Evolutionary conservation across 2,888 invertebrate species (phyloP).

Genomic region (Agrochola lota): DNA sequence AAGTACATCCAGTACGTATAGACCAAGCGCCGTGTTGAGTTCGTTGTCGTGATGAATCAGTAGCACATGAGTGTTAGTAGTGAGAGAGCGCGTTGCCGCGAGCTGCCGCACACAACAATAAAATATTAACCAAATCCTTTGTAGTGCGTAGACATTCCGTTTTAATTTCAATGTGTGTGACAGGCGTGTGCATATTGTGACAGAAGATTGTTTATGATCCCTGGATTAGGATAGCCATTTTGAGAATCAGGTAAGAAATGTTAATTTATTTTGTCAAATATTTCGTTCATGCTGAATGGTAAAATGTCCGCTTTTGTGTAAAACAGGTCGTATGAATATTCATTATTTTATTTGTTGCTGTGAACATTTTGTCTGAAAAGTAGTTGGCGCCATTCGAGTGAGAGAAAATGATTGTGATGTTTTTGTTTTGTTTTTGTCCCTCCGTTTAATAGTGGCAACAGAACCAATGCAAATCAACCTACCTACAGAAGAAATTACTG

Average conservation of each 20-base stretch:
- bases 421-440: conserved; percentile 37
- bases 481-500: not conserved
- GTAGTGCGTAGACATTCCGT: conserved; percentile 70
- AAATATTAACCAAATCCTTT: conserved; percentile 72
- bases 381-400: conserved; percentile 19
- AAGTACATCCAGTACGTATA: conserved; percentile 70
- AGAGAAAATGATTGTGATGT: conserved; percentile 8
- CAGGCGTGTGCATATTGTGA: conserved; percentile 71
- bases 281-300: conserved; percentile 41
- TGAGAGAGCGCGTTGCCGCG: conserved; percentile 61
- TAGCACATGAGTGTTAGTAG: conserved; percentile 70
- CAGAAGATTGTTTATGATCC: conserved; percentile 65
- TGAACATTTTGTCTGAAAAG: conserved; percentile 33
- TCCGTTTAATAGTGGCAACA: conserved; percentile 12
- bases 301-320: conserved; percentile 33
- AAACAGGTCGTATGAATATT: conserved; percentile 35
- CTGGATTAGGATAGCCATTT: conserved; percentile 71
- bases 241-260: conserved; percentile 68
- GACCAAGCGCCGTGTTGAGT: conserved; percentile 72
- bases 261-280: conserved; percentile 58
- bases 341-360: conserved; percentile 28
- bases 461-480: not conserved
- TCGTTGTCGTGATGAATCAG: conserved; percentile 83
- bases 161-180: conserved; percentile 69
- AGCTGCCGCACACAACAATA: conserved; percentile 67